Percentiles rank a stretch among this genome's conserved stretches.
These are phyloP conservation scores for Automeris io DNA, from an alignment of 2,888 invertebrate species.

Conservation along the genomic window DNA sequence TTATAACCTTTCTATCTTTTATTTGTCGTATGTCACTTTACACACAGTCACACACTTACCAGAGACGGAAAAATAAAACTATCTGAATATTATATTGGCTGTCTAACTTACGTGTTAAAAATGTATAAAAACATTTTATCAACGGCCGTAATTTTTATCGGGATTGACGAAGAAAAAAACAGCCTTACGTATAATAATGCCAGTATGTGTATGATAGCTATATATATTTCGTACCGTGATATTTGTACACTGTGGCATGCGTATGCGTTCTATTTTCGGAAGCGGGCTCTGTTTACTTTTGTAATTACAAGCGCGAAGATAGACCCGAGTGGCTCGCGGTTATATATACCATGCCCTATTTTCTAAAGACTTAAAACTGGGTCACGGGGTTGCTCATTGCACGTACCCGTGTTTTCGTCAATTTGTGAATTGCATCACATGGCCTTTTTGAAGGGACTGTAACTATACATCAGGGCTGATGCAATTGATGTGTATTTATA, in stretches of 20 bases:
- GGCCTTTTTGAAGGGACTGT: constrained; percentile 2
- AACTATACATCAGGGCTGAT: too few species aligned
- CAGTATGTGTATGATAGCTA: too few species aligned
- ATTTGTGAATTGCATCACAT: constrained; percentile 7
- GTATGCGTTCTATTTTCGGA: constrained; percentile 42
- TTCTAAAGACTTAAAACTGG: constrained; percentile 54
- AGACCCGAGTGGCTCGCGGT: constrained; percentile 51
- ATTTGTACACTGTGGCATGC: constrained; percentile 13
- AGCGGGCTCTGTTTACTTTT: constrained; percentile 52
- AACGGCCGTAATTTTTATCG: too few species aligned
- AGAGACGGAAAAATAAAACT: not conserved
- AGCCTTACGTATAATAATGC: too few species aligned
- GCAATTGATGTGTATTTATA: too few species aligned
- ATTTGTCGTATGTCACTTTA: not conserved
- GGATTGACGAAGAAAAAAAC: too few species aligned
- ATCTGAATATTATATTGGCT: not conserved
- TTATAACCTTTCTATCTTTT: too few species aligned
- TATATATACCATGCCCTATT: constrained; percentile 63
- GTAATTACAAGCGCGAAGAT: constrained; percentile 51
- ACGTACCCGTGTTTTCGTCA: constrained; percentile 16
- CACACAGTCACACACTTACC: not conserved
- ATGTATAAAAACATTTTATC: too few species aligned
- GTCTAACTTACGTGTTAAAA: too few species aligned
- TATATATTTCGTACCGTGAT: constrained; percentile 1
- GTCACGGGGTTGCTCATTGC: constrained; percentile 46